phyloP scores from a whole-genome alignment of 2,113 vertebrate species.

The Hepsetus odoe region DNA sequence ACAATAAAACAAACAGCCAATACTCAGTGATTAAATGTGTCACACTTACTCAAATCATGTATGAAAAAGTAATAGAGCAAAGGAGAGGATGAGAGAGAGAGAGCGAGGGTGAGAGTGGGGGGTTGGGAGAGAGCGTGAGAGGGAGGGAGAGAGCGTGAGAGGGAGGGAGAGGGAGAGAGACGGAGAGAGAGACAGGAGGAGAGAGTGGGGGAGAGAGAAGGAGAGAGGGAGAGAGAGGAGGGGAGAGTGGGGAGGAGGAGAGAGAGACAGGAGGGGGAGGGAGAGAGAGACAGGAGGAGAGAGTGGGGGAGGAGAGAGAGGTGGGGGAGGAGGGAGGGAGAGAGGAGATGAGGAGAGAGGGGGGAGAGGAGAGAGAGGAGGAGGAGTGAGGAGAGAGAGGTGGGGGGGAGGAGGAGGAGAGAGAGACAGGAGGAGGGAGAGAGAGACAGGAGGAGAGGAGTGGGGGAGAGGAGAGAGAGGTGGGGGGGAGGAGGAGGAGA shows the following conservation, averaged over 20 bases:
- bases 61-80: constrained; percentile 10
- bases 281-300: too few species aligned
- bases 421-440: too few species aligned
- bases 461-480: background rate
- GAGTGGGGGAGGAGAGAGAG: too few species aligned
- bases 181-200: background rate
- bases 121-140: background rate
- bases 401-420: too few species aligned
- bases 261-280: too few species aligned
- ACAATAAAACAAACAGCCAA: constrained; percentile 11
- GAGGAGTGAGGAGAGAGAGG: too few species aligned
- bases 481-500: background rate
- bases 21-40: background rate
- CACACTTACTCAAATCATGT: background rate
- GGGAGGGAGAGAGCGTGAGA: background rate
- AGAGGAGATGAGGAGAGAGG: too few species aligned
- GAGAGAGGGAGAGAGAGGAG: background rate
- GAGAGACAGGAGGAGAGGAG: background rate
- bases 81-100: too few species aligned
- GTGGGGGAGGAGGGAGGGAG: too few species aligned
- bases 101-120: too few species aligned
- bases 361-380: too few species aligned
- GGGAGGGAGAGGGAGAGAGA: background rate
- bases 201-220: background rate
- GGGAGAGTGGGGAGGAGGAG: background rate